Base-by-base conservation (phyloP, 2,113 vertebrate genomes). In the Maccullochella peelii region DNA sequence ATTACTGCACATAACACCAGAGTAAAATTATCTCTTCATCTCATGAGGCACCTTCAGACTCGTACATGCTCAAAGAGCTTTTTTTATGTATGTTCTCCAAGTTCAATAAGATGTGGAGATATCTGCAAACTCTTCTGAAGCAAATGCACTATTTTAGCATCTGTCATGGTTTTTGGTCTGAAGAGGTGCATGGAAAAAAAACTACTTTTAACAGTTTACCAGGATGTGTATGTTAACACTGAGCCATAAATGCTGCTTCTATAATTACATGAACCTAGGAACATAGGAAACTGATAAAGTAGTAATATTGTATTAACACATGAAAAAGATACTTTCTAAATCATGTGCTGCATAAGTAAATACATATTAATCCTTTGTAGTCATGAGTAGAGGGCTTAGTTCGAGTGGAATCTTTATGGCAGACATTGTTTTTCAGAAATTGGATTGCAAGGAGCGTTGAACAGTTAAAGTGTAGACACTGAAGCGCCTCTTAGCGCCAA, bases 11-110 rank as follows among this genome's bases (percentile, higher is more conserved):
- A 84, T 89, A 83, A 86, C 86, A 73, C 83, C 59, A 79, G 86
- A 92, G 86, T 84, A 76, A 68, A 87, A 91, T 90, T 90, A 95
- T 95, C 92, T 82, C 65, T 88, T 90, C 82, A 95, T 96, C 95
- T 95, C 27, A 21, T 14, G 62, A 89, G 81, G 77, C 91, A 86
- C 92, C 87, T 95, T 87, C 88, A 65, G 87, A 85, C 79, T 79
- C 30, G 69, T 76, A 79, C 76, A 20, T 62, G 63, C 84, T 89
- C 40, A 86, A 73, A 79, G 82, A 71, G 63, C 59, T 8, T 18
- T 58, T 42, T 70, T 62, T 50, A 20, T 73, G 36, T 82, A 44
- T 58, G 58, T 76, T 87, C 83, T 86, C 40, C 52, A 47, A 54
- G 76, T 86, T 90, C 33, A 84, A 14, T 47, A 6, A 86, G 87